A percentile compares a stretch with the other conserved stretches of the same genome.
These are phyloP conservation scores for Apamea anceps DNA, from an alignment of 2,888 invertebrate species.

Conservation along the genomic window DNA sequence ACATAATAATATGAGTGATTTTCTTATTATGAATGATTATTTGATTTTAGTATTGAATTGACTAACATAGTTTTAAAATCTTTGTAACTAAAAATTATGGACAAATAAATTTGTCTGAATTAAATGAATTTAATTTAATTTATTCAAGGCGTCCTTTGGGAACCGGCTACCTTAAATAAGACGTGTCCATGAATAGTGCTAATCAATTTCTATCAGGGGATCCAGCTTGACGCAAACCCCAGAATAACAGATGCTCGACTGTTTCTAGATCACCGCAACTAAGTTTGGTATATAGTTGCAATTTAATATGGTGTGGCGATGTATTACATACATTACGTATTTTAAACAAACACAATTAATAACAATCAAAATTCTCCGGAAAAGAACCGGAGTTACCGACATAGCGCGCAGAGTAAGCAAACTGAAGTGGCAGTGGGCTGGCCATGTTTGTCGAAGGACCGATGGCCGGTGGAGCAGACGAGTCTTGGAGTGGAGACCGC, in stretches of 20 bases:
- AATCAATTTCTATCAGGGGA: too few species aligned
- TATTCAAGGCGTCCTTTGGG: background rate
- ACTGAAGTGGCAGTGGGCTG: too few species aligned
- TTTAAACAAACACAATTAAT: background rate
- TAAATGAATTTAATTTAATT: background rate
- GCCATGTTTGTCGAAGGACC: too few species aligned
- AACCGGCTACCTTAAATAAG: background rate
- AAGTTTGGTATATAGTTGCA: background rate
- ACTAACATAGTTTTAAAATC: too few species aligned
- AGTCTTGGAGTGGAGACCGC: too few species aligned
- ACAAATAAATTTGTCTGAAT: background rate
- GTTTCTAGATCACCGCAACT: background rate
- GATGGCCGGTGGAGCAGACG: too few species aligned
- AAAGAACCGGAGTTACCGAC: too few species aligned
- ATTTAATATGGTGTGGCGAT: background rate
- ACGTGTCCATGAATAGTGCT: background rate
- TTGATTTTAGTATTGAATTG: background rate
- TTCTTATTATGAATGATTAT: background rate
- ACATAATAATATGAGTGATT: background rate
- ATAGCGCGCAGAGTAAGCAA: too few species aligned
- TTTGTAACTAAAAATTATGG: background rate
- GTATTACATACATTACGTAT: too few species aligned
- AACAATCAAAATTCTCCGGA: too few species aligned
- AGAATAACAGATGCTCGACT: background rate
- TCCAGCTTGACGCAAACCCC: background rate